Conservation (phyloP, 2,797 vertebrate genomes). For the Coluber constrictor region DNA sequence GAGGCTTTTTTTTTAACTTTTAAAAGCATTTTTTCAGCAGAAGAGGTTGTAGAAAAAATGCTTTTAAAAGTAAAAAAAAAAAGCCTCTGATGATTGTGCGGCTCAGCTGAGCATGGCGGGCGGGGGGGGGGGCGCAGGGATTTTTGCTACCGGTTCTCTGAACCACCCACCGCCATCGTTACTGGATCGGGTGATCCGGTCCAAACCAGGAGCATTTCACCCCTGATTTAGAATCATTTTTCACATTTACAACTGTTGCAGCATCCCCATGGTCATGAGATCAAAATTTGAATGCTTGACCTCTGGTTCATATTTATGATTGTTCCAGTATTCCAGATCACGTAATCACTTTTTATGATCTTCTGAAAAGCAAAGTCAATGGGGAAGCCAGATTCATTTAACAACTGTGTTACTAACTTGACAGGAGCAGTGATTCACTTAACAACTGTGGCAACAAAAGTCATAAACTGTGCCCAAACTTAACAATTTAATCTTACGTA, state of each 20-base stretch:
- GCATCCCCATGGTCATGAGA: not conserved
- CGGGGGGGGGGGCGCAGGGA: too few relatives aligned
- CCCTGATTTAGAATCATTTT: not conserved
- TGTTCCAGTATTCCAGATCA: not conserved
- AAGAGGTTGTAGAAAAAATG: too few relatives aligned
- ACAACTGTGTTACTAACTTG: not conserved
- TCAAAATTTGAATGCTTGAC: not conserved
- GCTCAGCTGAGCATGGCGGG: too few relatives aligned
- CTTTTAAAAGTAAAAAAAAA: too few relatives aligned
- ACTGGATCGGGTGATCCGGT: too few relatives aligned
- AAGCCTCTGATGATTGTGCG: too few relatives aligned
- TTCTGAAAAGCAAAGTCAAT: not conserved
- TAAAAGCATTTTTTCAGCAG: too few relatives aligned
- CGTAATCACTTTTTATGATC: not conserved
- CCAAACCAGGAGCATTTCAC: too few relatives aligned
- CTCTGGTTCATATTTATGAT: not conserved
- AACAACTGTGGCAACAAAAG: not conserved
- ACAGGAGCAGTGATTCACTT: not conserved
- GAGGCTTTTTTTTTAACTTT: too few relatives aligned
- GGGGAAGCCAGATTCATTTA: not conserved
- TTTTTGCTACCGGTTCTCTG: too few relatives aligned
- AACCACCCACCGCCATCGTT: too few relatives aligned
- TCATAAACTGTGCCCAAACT: not conserved
- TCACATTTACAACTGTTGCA: not conserved
- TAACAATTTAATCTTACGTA: not conserved